Percentiles rank a stretch among this genome's conserved stretches.
These are phyloP conservation scores for Saccostrea glomerata DNA, from an alignment of 1,140 invertebrate genomes.

Conservation along the genomic window DNA sequence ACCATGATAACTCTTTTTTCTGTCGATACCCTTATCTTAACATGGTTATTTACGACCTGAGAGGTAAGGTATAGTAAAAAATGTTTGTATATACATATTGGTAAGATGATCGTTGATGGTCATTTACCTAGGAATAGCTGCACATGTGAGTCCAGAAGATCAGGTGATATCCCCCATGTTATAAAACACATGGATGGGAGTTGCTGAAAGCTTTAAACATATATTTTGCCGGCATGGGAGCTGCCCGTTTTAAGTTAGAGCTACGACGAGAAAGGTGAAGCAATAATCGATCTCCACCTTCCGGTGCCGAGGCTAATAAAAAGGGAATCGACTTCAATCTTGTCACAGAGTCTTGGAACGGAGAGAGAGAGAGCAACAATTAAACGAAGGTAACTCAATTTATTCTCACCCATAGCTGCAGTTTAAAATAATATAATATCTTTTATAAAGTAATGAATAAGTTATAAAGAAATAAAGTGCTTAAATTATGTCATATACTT, in stretches of 20 bases:
- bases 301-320: background rate
- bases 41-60: too few relatives aligned
- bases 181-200: background rate
- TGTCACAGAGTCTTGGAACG: background rate
- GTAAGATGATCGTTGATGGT: background rate
- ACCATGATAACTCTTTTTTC: too few relatives aligned
- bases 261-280: background rate
- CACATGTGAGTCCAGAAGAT: background rate
- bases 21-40: too few relatives aligned
- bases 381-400: background rate
- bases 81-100: too few relatives aligned
- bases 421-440: too few relatives aligned
- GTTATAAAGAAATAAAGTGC: too few relatives aligned
- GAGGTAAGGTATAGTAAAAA: too few relatives aligned
- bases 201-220: background rate
- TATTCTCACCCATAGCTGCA: too few relatives aligned
- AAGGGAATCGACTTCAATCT: background rate
- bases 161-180: background rate
- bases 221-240: background rate
- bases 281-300: constrained; percentile 22
- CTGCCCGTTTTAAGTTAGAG: background rate
- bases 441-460: too few relatives aligned
- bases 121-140: background rate
- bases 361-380: background rate
- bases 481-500: too few relatives aligned